Percentiles rank a stretch among this genome's conserved stretches.
Evolutionary conservation across 2,888 invertebrate species (phyloP).

Genomic region (Dioctria rufipes): DNA sequence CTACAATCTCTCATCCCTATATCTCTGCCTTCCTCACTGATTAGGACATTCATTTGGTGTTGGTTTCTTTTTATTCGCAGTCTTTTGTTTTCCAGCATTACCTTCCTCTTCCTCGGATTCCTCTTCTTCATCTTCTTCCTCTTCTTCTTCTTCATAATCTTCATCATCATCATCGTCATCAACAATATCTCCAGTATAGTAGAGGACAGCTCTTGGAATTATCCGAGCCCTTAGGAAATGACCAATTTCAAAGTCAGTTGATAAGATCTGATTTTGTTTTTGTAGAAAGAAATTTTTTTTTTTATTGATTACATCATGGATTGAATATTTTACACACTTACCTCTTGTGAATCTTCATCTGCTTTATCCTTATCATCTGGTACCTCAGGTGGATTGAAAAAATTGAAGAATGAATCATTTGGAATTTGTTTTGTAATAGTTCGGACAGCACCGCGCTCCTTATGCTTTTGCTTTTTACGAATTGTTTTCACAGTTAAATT

Average conservation of each 20-base stretch:
- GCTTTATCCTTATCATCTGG: conserved; percentile 85
- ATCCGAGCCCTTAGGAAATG: conserved; percentile 97
- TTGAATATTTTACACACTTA: conserved; percentile 51
- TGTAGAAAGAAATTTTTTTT: not conserved
- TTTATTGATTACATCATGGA: conserved; percentile 1
- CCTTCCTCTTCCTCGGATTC: conserved; percentile 65
- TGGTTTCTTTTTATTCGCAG: conserved; percentile 65
- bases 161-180: conserved; percentile 84
- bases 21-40: conserved; percentile 73
- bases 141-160: conserved; percentile 72
- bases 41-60: conserved; percentile 80
- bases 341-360: conserved; percentile 86
- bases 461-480: conserved; percentile 99
- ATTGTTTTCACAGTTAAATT: conserved; percentile 97
- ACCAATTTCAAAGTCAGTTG: conserved; percentile 98
- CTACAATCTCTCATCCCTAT: conserved; percentile 51
- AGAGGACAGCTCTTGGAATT: conserved; percentile 96
- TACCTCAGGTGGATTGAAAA: conserved; percentile 94
- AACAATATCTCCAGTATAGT: conserved; percentile 92
- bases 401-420: conserved; percentile 99
- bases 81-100: conserved; percentile 62
- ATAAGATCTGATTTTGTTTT: conserved; percentile 74
- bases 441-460: conserved; percentile 92
- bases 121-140: conserved; percentile 76
- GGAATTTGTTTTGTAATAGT: conserved; percentile 96